These are phyloP conservation scores for Xiphydria camelus DNA, from an alignment of 2,888 invertebrate genomes.

Conservation along the genomic window DNA sequence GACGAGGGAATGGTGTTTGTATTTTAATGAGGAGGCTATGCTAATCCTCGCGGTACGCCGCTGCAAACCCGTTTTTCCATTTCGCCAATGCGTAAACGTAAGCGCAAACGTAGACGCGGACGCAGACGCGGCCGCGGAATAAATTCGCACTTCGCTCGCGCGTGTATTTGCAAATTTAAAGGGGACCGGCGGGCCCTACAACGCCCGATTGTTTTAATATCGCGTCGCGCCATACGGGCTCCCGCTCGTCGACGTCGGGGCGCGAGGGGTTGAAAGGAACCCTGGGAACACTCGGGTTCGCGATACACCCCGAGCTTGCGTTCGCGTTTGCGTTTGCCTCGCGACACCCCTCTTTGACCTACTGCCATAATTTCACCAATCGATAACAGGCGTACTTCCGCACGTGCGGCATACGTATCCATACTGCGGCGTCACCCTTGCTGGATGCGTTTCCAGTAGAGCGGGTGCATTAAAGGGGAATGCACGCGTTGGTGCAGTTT, in stretches of 20 bases:
- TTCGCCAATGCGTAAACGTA: conserved; percentile 26
- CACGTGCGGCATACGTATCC: no score
- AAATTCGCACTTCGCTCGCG: conserved; percentile 50
- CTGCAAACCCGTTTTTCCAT: conserved; percentile 44
- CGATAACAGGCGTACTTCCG: no score
- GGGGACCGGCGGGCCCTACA: conserved; percentile 38
- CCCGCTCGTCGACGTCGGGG: conserved; percentile 8
- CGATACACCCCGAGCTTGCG: no score
- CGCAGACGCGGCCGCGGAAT: conserved; percentile 40
- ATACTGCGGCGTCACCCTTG: no score
- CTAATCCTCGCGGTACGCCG: conserved; percentile 52
- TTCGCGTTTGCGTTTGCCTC: no score
- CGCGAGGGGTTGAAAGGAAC: conserved; percentile 13
- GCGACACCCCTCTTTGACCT: conserved; percentile 29
- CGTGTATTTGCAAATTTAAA: conserved; percentile 49
- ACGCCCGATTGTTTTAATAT: conserved; percentile 44
- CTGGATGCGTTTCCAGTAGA: no score
- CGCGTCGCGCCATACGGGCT: conserved; percentile 12
- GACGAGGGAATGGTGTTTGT: conserved; percentile 45
- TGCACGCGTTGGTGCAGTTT: no score
- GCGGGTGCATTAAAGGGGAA: no score
- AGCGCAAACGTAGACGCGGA: conserved; percentile 24
- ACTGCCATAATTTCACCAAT: conserved; percentile 54
- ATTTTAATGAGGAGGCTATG: conserved; percentile 57
- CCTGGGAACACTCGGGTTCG: conserved; percentile 10